A percentile compares a stretch with the other conserved stretches of the same genome.
Evolutionary conservation across 2,113 vertebrate genomes (phyloP).

Genomic region (Nyctibius bracteatus): DNA sequence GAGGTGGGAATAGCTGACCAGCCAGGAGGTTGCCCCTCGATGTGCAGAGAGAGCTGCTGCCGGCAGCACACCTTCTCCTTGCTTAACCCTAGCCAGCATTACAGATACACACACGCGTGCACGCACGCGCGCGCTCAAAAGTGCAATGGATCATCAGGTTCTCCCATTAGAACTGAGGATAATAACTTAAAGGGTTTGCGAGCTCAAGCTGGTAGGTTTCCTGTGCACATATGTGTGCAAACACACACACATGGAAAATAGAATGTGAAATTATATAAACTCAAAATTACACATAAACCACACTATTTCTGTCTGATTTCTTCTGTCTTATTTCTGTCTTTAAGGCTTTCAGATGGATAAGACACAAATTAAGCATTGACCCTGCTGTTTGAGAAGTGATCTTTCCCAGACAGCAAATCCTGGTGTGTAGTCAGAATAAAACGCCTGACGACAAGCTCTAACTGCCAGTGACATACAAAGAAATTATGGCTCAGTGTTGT

Average conservation of each 20-base stretch:
- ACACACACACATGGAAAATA: neutral
- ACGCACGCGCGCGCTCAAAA: rapidly evolving
- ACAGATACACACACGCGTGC: neutral
- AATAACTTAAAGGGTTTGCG: neutral
- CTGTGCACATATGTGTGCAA: rapidly evolving
- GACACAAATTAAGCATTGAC: neutral
- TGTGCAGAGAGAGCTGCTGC: neutral
- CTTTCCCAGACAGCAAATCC: neutral
- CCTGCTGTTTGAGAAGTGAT: neutral
- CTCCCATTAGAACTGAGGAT: neutral
- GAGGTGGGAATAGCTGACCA: rapidly evolving
- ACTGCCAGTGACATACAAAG: neutral
- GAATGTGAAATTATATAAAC: neutral
- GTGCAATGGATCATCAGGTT: neutral
- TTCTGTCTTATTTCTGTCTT: neutral
- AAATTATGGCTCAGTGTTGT: neutral
- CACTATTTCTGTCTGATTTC: neutral
- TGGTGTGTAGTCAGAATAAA: neutral
- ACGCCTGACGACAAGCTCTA: rapidly evolving
- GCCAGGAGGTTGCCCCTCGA: neutral
- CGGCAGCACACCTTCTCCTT: neutral
- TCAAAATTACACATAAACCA: neutral
- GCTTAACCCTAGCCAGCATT: neutral
- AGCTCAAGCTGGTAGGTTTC: neutral
- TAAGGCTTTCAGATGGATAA: neutral